Evolutionary conservation across 92 coral and sea anemone species (phyloP), one percentile per base, ranked within the genome.

Genomic region (Isaurus tuberculatus): DNA sequence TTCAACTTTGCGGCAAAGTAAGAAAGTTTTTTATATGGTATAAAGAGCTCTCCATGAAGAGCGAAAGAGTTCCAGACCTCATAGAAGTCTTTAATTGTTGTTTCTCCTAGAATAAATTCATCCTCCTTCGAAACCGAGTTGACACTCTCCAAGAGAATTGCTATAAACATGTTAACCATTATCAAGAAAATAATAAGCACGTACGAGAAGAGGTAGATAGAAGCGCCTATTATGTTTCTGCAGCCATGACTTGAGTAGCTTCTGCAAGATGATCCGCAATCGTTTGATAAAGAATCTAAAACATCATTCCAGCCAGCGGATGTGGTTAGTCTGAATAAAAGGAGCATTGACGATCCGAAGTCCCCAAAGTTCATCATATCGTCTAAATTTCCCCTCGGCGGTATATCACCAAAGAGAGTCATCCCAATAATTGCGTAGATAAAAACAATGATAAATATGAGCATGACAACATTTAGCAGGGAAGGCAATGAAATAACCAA

Each of bases 231-330:
- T 8, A 85, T 86, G 40, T 81, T 65, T 0, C 92, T 94, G 44
- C 96, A 90, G 87, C 94, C 82, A 0, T 92, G 92, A 26, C 82
- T 85, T 0, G 88, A 88, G 14, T 87, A 70, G 55, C 73, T 86
- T 25, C 57, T 75, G 29, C 49, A 72, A 11, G 34, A 28, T 55
- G 34, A 42, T 19, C 94, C 94, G 34, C 99, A 95, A 66, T 91
- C 67, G 4, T 90, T 85, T 86, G 90, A 81, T 79, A 96, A 88
- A 19, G 92, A 88, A 5, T 85, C 92, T 51, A 96, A 37, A 32
- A 96, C 84, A 79, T 96, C 99, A 43, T 96, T 94, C 98, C 99
- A 96, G 0, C 99, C 99, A 0, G 99, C 90, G 8, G 95, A 92
- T 46, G 99, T 94, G 44, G 93, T 79, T 49, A 96, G 66, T 28